Evolutionary conservation across 2,888 invertebrate genomes (phyloP).

Genomic region (Bugulina stolonifera): DNA sequence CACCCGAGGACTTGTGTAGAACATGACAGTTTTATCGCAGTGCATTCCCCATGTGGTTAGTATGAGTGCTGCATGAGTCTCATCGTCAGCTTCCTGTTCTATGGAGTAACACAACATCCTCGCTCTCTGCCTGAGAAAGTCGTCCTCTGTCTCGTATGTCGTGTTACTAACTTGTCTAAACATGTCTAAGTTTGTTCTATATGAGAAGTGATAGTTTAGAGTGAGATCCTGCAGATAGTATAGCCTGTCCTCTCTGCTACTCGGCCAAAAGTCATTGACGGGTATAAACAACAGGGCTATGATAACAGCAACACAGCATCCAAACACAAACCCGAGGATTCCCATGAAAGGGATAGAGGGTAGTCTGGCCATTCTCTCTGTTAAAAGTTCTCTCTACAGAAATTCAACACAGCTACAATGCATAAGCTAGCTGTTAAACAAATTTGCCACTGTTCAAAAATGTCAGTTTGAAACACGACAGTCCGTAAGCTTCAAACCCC

Average conservation of each 20-base stretch:
- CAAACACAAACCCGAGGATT: conserved; percentile 6
- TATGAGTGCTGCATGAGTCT: not conserved
- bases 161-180: not conserved
- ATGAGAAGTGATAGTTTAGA: conserved; percentile 1
- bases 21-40: conserved; percentile 11
- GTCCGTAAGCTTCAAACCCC: too few relatives aligned
- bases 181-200: not conserved
- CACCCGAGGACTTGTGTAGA: not conserved
- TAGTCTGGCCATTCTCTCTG: not conserved
- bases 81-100: conserved; percentile 20
- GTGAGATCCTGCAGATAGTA: conserved; percentile 5
- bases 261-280: not conserved
- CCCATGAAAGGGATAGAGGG: not conserved
- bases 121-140: not conserved
- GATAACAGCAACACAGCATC: conserved; percentile 2
- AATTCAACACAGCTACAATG: too few relatives aligned
- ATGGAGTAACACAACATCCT: conserved; percentile 14
- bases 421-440: too few relatives aligned
- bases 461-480: too few relatives aligned
- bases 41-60: not conserved
- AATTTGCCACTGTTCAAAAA: too few relatives aligned
- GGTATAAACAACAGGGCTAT: conserved; percentile 3
- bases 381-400: too few relatives aligned
- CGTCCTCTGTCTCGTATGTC: not conserved
- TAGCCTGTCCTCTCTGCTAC: not conserved